Conservation (phyloP, 2,888 invertebrate genomes). For the Pilophorus perplexus region DNA sequence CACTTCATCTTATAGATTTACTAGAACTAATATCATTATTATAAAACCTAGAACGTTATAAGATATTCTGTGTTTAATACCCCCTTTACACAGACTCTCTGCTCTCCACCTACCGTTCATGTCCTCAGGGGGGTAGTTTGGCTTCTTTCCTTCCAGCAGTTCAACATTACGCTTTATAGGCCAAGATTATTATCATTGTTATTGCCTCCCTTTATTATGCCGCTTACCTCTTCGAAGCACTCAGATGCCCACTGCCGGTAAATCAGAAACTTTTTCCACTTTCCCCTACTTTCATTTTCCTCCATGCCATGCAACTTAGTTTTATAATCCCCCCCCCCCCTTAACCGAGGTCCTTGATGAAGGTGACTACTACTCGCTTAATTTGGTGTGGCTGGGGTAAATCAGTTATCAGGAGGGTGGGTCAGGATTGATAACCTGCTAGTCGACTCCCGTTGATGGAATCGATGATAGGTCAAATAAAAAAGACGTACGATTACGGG, state of each 20-base stretch:
- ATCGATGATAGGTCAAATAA: no score
- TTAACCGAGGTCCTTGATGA: no score
- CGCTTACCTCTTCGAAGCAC: conserved; percentile 19
- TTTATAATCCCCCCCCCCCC: background rate
- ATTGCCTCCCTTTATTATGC: conserved; percentile 16
- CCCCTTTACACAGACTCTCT: background rate
- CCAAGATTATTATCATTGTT: conserved; percentile 24
- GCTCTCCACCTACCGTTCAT: background rate
- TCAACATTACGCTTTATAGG: conserved; percentile 21
- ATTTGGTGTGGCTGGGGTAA: no score
- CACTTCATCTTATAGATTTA: background rate
- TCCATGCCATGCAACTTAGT: conserved; percentile 10
- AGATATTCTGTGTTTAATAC: conserved; percentile 6
- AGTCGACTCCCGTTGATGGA: no score
- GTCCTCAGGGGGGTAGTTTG: conserved; percentile 4
- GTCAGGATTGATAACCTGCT: no score
- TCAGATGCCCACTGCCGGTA: conserved; percentile 21
- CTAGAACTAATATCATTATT: no score
- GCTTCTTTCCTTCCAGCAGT: conserved; percentile 2
- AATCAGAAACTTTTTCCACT: conserved; percentile 30
- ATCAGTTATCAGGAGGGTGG: no score
- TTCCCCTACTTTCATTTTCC: conserved; percentile 27
- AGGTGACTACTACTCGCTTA: no score
- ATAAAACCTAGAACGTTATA: background rate
- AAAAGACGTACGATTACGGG: no score